These are phyloP conservation scores for Tetramorium parvispinum DNA, from an alignment of 1,140 invertebrate species.

Conservation along the genomic window DNA sequence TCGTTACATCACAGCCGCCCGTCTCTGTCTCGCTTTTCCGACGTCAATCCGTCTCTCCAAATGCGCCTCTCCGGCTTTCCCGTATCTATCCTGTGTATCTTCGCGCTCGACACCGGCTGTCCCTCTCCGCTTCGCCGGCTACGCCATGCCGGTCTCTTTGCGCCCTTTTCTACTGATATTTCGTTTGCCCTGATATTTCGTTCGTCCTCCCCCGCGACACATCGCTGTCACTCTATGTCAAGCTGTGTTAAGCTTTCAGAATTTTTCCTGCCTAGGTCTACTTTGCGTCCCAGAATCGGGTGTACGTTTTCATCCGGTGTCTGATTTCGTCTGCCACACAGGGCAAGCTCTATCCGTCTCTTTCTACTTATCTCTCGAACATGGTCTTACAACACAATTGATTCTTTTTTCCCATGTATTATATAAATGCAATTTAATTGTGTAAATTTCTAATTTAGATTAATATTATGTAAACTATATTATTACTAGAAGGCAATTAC, in stretches of 20 bases:
- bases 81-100: background rate
- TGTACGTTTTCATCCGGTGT: background rate
- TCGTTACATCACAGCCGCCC: conserved; percentile 18
- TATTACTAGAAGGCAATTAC: background rate
- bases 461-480: background rate
- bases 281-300: background rate
- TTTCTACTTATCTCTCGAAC: background rate
- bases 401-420: background rate
- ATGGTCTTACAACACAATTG: background rate
- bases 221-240: background rate
- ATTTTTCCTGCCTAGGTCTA: background rate
- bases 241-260: background rate
- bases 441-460: background rate
- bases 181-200: background rate
- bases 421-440: background rate
- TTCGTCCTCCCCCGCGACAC: no score
- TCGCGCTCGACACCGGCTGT: background rate
- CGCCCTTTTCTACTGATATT: conserved; percentile 2
- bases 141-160: background rate
- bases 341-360: background rate
- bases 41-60: background rate
- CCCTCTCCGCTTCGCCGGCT: background rate
- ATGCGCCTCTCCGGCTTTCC: background rate
- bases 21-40: background rate
- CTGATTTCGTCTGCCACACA: background rate